Evolutionary conservation across 1,140 invertebrate genomes (phyloP), one percentile per base, ranked within the genome.

Genomic region (Monomorium pharaonis): DNA sequence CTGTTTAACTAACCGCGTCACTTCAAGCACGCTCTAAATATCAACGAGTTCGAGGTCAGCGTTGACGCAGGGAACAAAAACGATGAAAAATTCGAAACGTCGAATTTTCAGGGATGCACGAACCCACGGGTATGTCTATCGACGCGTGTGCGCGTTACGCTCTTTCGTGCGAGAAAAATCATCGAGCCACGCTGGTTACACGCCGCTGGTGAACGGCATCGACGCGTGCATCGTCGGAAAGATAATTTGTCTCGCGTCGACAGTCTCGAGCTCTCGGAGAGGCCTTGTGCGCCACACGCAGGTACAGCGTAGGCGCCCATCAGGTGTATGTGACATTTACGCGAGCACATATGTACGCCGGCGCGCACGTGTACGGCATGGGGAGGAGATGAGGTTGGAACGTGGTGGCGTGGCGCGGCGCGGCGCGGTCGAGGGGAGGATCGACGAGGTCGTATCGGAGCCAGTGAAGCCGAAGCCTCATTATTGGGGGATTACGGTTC

Each of bases 401-500:
- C 60, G n/a, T 44, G 7, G 24, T 10, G 42, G 33, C 69, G 56
- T 33, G 21, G 62, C 37, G 3, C 37, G 27, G 6, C 62, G 21
- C 30, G 44, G 54, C 12, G 84, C 84, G 80, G 76, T 65, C 67
- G 62, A 85, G 84, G 77, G 81, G 76, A 58, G 65, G 33, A 65
- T 63, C 70, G 86, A 60, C 87, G 86, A 89, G 92, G 90, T 92
- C 89, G 90, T 90, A 93, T 93, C 91, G 88, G 86, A 91, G 88
- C 87, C 90, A 91, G 87, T 88, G 85, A 89, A 91, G 90, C 88
- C 72, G 91, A 90, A 92, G 90, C 91, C 93, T 95, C 95, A 94
- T 95, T 95, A 95, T 94, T 94, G 94, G 92, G 90, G 94, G 94
- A 95, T 95, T 95, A 95, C 94, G 92, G 93, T 95, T 95, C 95